Base-by-base conservation (phyloP, 2,797 vertebrate species). In the Ctenopoma kingsleyae region DNA sequence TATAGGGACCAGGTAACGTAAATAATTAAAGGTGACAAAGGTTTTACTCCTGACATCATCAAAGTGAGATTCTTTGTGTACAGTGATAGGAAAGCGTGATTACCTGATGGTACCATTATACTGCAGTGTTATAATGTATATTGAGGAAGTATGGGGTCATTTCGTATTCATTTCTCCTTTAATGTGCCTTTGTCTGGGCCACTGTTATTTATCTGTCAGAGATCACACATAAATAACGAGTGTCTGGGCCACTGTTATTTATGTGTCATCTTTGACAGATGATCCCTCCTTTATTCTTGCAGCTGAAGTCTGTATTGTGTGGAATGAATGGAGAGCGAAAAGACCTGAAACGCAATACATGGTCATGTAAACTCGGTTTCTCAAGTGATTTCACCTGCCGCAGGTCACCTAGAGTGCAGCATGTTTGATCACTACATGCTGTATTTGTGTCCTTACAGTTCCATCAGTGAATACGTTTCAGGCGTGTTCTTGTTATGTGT, bases 21-120 rank as follows among this genome's bases (percentile, higher is more conserved):
- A 43, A 32, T 86, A 75, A 86, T 81, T 80, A 63, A 59, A 82
- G 44, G 51, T 68, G 63, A 74, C 59, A 49, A 74, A 76, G 49
- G 10, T 19, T 51, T 58, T 17, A 19, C 13, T 35, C 22, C 27
- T 52, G 15, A 52, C 5, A 27, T 65, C 16, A 4, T 54, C 44
- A 43, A 67, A 38, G 40, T 40, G 16, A 32, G 20, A 74, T 52
- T 73, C 35, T 66, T 70, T 59, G 43, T 73, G 11, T 46, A 47
- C 67, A 49, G 35, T 22, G 47, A 46, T 50, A 36, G 23, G 12
- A 64, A 38, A 62, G n/a, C 40, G 47, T 17, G 13, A 32, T 53
- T 27, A 50, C 27, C 20, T 63, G 27, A 60, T 55, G 15, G 36
- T 57, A 68, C 32, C 47, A 48, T 64, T 67, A 50, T 27, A 40